These are phyloP conservation scores for Sericinus montela DNA, from an alignment of 2,888 invertebrate species.

Conservation along the genomic window DNA sequence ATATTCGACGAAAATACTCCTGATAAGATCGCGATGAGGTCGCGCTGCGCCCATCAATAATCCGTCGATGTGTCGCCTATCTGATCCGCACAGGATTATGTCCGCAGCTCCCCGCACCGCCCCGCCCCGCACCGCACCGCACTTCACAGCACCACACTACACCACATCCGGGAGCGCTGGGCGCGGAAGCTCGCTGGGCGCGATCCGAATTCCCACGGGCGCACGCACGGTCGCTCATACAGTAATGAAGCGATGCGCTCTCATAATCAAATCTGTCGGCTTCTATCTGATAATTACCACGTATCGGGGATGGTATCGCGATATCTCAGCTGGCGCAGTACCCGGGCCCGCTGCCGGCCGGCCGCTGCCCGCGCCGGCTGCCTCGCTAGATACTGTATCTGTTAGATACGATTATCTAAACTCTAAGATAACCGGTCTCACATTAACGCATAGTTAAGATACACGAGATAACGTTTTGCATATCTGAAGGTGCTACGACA, in stretches of 20 bases:
- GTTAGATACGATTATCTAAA: slow-evolving; percentile 69
- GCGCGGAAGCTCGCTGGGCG: not conserved
- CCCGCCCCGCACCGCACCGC: slow-evolving; percentile 11
- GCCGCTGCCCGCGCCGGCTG: slow-evolving; percentile 33
- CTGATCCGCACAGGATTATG: not conserved
- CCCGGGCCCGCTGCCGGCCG: slow-evolving; percentile 6
- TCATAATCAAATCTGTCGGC: slow-evolving; percentile 68
- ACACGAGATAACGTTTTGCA: slow-evolving; percentile 75
- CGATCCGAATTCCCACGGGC: slow-evolving; percentile 14
- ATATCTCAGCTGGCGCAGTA: slow-evolving; percentile 39
- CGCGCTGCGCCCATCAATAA: slow-evolving; percentile 69
- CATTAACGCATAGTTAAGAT: slow-evolving; percentile 76
- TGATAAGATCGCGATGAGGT: slow-evolving; percentile 69
- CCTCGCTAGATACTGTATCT: slow-evolving; percentile 59
- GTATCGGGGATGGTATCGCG: slow-evolving; percentile 67
- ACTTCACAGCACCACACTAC: slow-evolving; percentile 7
- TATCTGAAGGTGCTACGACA: slow-evolving; percentile 63
- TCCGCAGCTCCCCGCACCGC: slow-evolving; percentile 20
- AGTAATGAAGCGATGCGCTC: slow-evolving; percentile 46
- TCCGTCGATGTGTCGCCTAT: slow-evolving; percentile 42
- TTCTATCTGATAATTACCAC: slow-evolving; percentile 71
- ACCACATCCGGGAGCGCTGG: not conserved
- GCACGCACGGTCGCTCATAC: slow-evolving; percentile 21
- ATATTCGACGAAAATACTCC: slow-evolving; percentile 67
- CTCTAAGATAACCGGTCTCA: slow-evolving; percentile 67